Percentiles rank a stretch among this genome's conserved stretches.
phyloP scores from a whole-genome alignment of 2,888 invertebrate species.

The Patella ulyssiponensis region DNA sequence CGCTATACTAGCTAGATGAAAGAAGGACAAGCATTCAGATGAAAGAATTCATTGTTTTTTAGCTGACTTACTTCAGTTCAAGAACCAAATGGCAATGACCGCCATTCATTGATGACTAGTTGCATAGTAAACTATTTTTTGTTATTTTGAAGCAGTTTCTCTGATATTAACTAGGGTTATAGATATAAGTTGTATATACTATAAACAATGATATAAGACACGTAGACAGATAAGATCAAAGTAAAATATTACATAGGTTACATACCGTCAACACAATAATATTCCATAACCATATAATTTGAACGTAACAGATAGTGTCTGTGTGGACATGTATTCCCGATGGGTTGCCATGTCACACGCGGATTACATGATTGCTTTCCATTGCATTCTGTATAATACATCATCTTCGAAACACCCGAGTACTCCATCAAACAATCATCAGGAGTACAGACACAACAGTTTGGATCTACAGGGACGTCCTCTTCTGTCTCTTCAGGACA shows the following conservation, averaged over 20 bases:
- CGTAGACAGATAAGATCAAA: no score
- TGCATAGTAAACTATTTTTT: no score
- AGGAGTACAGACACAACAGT: background rate
- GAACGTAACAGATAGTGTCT: background rate
- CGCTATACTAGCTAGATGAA: no score
- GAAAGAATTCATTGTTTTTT: no score
- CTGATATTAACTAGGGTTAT: no score
- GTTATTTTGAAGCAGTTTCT: no score
- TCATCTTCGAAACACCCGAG: background rate
- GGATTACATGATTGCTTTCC: background rate
- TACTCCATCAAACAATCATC: slow-evolving; percentile 8
- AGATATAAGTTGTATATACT: no score
- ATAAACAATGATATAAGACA: no score
- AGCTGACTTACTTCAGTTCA: no score
- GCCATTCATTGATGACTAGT: no score
- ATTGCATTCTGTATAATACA: background rate
- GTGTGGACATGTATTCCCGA: background rate
- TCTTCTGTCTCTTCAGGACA: background rate
- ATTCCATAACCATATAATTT: slow-evolving; percentile 4
- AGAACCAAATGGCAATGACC: no score
- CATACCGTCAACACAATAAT: background rate
- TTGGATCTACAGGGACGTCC: background rate
- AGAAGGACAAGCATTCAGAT: no score
- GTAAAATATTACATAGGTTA: background rate
- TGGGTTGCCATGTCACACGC: background rate